A percentile compares a stretch with the other conserved stretches of the same genome.
phyloP scores from a whole-genome alignment of 1,140 invertebrate genomes.

The Drosophila elegans region DNA sequence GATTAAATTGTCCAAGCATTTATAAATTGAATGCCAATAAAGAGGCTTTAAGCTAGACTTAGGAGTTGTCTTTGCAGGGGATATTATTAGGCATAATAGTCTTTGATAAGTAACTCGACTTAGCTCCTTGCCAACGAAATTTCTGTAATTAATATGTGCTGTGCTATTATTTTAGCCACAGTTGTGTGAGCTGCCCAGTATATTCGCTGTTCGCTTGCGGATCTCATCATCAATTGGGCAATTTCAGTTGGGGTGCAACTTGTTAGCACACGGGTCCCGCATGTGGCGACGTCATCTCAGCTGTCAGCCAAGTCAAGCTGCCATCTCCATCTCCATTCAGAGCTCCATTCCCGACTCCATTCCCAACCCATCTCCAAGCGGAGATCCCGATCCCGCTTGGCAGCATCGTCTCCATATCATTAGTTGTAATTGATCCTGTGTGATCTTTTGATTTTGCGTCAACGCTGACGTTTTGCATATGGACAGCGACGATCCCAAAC shows the following conservation, averaged over 20 bases:
- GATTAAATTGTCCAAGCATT: no score
- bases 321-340: conserved; percentile 6
- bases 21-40: no score
- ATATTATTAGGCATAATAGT: background rate
- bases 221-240: conserved; percentile 71
- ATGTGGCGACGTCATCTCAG: conserved; percentile 54
- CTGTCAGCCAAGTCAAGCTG: conserved; percentile 59
- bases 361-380: background rate
- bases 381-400: conserved; percentile 2
- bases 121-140: conserved; percentile 5
- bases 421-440: conserved; percentile 83
- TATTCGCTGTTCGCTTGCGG: background rate
- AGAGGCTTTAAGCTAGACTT: no score
- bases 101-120: background rate
- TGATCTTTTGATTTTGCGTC: conserved; percentile 83
- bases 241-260: conserved; percentile 70
- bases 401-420: conserved; percentile 69
- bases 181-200: background rate
- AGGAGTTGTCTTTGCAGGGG: no score
- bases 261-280: conserved; percentile 76
- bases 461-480: conserved; percentile 73
- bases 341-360: background rate
- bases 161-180: conserved; percentile 16
- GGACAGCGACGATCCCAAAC: conserved; percentile 38
- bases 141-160: background rate